These are phyloP conservation scores for Laticauda colubrina DNA, from an alignment of 2,113 vertebrate genomes.

Conservation along the genomic window DNA sequence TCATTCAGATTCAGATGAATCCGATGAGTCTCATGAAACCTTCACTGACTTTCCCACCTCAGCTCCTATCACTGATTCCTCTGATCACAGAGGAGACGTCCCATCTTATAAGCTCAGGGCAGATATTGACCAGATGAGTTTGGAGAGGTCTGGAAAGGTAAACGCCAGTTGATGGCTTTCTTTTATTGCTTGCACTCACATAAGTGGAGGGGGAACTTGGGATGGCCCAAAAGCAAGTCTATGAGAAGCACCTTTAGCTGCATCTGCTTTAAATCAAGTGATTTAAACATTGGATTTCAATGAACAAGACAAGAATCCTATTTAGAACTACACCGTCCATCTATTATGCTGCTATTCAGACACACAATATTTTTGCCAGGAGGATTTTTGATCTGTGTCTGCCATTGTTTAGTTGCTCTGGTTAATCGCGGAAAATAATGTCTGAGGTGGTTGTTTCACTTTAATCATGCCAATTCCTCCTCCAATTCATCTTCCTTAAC, in stretches of 20 bases:
- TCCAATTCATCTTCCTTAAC: background rate
- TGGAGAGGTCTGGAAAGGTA: slow-evolving; percentile 60
- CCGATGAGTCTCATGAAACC: slow-evolving; percentile 65
- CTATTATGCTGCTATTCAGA: background rate
- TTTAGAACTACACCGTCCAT: background rate
- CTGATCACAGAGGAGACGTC: slow-evolving; percentile 65
- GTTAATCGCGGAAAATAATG: background rate
- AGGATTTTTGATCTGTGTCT: background rate
- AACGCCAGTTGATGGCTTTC: background rate
- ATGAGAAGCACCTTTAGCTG: background rate
- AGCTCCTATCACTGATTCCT: slow-evolving; percentile 12
- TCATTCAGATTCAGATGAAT: slow-evolving; percentile 59
- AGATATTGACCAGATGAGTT: slow-evolving; percentile 2
- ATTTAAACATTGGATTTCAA: background rate
- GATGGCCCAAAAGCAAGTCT: background rate
- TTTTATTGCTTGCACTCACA: background rate
- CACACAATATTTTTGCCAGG: background rate
- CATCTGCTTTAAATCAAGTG: background rate
- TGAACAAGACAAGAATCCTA: background rate
- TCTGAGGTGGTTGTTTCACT: background rate
- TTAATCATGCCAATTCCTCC: background rate
- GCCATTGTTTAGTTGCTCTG: background rate
- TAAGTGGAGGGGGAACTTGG: background rate
- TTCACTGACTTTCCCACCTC: slow-evolving; percentile 42
- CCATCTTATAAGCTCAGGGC: slow-evolving; percentile 52